These are phyloP conservation scores for Sphenopsis melanotis DNA, from an alignment of 2,797 vertebrate species.

Conservation along the genomic window DNA sequence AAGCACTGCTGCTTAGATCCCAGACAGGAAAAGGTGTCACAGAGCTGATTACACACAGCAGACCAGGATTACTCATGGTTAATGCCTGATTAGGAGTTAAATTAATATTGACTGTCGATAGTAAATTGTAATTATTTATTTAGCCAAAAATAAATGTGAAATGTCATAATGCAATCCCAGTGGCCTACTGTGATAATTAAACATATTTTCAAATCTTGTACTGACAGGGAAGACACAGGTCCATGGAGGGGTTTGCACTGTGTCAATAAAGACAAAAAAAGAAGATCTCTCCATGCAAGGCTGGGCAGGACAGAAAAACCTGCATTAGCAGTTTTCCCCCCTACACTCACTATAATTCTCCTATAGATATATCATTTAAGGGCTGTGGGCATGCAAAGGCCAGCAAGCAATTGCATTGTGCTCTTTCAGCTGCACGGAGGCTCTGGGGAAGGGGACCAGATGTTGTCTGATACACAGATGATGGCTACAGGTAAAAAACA, in stretches of 20 bases:
- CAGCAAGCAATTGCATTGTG: background rate
- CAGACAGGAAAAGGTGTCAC: background rate
- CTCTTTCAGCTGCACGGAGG: background rate
- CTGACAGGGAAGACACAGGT: background rate
- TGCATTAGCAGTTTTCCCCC: background rate
- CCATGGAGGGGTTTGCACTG: too few relatives aligned
- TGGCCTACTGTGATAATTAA: background rate
- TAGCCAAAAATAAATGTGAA: background rate
- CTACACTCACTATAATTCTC: background rate
- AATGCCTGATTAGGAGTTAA: background rate
- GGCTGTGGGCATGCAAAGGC: background rate
- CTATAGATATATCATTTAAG: accelerated
- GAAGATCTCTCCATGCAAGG: background rate
- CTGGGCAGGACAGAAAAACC: background rate
- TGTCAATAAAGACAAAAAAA: background rate
- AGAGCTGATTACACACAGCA: background rate
- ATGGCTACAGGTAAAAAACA: background rate
- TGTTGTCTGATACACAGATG: background rate
- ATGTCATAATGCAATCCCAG: background rate
- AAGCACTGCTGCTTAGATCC: background rate
- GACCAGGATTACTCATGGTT: background rate
- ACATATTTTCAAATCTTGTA: background rate
- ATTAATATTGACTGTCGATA: background rate
- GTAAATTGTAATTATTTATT: background rate
- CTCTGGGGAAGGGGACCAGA: background rate